These are phyloP conservation scores for Steinernema hermaphroditum DNA, from an alignment of 2,888 invertebrate species.

Conservation along the genomic window DNA sequence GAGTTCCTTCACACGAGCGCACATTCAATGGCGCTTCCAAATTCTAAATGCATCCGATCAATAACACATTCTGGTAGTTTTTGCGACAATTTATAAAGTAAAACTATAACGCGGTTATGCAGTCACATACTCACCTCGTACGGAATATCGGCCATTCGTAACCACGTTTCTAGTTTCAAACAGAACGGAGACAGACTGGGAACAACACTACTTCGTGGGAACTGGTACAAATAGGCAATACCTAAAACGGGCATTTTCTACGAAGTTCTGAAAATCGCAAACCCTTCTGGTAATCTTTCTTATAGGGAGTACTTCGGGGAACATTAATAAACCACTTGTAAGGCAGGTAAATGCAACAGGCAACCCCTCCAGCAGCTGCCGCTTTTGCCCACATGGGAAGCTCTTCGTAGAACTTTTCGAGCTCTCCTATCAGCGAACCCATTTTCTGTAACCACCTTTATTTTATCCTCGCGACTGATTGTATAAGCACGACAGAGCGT, in stretches of 20 bases:
- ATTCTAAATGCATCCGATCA: too few relatives aligned
- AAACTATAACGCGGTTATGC: too few relatives aligned
- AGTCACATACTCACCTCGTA: constrained; percentile 91
- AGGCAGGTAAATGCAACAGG: constrained; percentile 47
- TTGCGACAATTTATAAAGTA: too few relatives aligned
- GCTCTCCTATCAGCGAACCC: constrained; percentile 20
- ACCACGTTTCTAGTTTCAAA: constrained; percentile 71
- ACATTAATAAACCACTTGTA: constrained; percentile 42
- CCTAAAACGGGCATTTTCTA: constrained; percentile 33
- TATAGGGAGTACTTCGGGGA: constrained; percentile 43
- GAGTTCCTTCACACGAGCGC: constrained; percentile 83
- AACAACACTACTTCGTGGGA: constrained; percentile 48
- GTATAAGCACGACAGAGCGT: background rate
- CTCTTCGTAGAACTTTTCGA: constrained; percentile 41
- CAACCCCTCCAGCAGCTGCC: constrained; percentile 48
- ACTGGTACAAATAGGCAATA: constrained; percentile 59
- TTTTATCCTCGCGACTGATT: background rate
- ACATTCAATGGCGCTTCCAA: constrained; percentile 36
- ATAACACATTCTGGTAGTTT: too few relatives aligned
- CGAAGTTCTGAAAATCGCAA: constrained; percentile 10
- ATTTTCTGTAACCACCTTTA: background rate
- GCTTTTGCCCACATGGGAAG: constrained; percentile 54
- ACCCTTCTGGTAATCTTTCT: constrained; percentile 47
- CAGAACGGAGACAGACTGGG: constrained; percentile 59
- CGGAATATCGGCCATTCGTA: constrained; percentile 84